Evolutionary conservation across 2,797 vertebrate genomes (phyloP).

Genomic region (Tamandua tetradactyla): DNA sequence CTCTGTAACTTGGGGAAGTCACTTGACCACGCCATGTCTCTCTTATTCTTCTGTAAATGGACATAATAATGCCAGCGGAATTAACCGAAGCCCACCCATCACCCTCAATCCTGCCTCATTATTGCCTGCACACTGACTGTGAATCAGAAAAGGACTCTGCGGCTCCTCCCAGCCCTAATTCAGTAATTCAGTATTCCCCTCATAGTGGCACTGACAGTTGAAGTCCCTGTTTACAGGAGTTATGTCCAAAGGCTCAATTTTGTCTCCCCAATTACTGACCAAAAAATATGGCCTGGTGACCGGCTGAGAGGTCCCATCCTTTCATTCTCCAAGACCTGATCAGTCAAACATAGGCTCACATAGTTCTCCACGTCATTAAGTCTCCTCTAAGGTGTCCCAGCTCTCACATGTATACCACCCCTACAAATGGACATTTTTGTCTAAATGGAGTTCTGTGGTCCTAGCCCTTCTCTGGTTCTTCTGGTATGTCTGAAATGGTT

Average conservation of each 20-base stretch:
- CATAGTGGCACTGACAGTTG: background rate
- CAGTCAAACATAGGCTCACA: background rate
- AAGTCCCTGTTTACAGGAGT: background rate
- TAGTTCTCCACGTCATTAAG: background rate
- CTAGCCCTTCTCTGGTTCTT: background rate
- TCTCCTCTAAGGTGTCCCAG: background rate
- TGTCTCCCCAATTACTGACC: background rate
- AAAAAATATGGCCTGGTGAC: background rate
- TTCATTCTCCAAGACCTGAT: background rate
- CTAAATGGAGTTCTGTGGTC: background rate
- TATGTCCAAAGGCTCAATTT: background rate
- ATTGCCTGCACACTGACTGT: background rate
- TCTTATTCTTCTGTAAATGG: slow-evolving; percentile 1
- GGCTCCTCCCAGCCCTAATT: background rate
- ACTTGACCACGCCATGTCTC: background rate
- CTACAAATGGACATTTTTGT: background rate
- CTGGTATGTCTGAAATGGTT: background rate
- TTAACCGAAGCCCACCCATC: background rate
- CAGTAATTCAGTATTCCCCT: background rate
- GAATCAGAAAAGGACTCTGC: background rate
- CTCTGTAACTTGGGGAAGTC: background rate
- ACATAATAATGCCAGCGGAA: background rate
- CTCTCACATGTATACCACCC: background rate
- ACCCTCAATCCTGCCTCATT: background rate
- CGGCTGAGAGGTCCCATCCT: background rate